Conservation (phyloP, 2,888 invertebrate genomes). For the Orthosia gracilis region DNA sequence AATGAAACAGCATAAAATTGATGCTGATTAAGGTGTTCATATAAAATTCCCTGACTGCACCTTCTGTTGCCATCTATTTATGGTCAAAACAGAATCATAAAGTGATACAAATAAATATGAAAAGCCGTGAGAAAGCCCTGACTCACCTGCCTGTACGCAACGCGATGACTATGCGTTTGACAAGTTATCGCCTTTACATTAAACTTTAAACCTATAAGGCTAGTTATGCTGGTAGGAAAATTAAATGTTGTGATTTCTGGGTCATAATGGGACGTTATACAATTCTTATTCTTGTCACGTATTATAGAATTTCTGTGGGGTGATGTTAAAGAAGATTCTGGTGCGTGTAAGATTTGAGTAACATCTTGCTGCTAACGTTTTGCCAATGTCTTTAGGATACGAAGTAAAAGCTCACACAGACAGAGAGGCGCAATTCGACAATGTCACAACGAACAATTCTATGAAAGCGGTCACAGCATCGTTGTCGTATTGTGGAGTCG, state of each 20-base stretch:
- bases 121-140: conserved; percentile 65
- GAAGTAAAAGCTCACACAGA: no score
- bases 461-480: no score
- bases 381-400: no score
- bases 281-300: not conserved
- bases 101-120: conserved; percentile 75
- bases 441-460: no score
- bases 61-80: conserved; percentile 12
- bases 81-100: conserved; percentile 47
- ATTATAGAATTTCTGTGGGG: not conserved
- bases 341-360: no score
- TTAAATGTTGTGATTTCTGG: conserved; percentile 5
- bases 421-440: no score
- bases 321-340: not conserved
- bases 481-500: no score
- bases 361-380: no score
- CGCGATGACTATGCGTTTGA: conserved; percentile 33
- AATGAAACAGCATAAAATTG: no score
- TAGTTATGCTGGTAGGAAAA: not conserved
- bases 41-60: not conserved
- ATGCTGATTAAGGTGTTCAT: no score
- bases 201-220: conserved; percentile 13
- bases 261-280: not conserved
- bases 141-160: conserved; percentile 40
- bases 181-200: conserved; percentile 37